Base-by-base conservation (phyloP, 2,797 vertebrate species). In the Helarctos malayanus region DNA sequence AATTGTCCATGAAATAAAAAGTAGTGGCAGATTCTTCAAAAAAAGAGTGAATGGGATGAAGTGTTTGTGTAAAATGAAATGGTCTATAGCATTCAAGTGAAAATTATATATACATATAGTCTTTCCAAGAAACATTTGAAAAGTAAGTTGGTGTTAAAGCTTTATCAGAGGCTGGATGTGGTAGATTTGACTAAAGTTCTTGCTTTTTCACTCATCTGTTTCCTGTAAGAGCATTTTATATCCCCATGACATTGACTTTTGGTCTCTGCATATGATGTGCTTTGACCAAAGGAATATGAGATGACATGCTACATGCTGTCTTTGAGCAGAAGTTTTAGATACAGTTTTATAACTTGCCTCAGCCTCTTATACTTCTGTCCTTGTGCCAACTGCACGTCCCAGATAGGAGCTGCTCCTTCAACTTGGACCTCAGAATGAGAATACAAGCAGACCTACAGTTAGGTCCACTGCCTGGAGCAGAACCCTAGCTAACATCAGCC, bases 1-100 rank as follows among this genome's bases (percentile, higher is more conserved):
- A 94, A 65, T 63, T 61, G 86, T 83, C 3, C 5, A 56, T 73
- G 15, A 38, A 92, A 38, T 76, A 29, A 2, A 29, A 96, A 75
- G 68, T 63, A 85, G 10, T 79, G 45, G 29, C 35, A 94, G 12
- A 83, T 59, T 92, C 32, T 95, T 93, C 11, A 93, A 63, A 73
- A 95, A 97, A 88, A 25, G 41, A 81, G 71, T 94, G 25, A 81
- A 14, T 89, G 32, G 13, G 35, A 75, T 82, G 19, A 87, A 88
- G 75, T 57, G 18, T 38, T 71, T 84, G 79, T 83, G 63, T 63
- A 80, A 88, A 97, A 84, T 95, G 15, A 95, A 78, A 88, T 61
- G 71, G 10, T 76, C 52, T 78, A 29, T 65, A 79, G 11, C 15
- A 4, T 91, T 95, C 83, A 92, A 89, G 79, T n/a, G 85, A 97